These are phyloP conservation scores for rabbit (Oryctolagus cuniculus) DNA, from an alignment of 2,113 vertebrate species.

Conservation along the genomic window DNA sequence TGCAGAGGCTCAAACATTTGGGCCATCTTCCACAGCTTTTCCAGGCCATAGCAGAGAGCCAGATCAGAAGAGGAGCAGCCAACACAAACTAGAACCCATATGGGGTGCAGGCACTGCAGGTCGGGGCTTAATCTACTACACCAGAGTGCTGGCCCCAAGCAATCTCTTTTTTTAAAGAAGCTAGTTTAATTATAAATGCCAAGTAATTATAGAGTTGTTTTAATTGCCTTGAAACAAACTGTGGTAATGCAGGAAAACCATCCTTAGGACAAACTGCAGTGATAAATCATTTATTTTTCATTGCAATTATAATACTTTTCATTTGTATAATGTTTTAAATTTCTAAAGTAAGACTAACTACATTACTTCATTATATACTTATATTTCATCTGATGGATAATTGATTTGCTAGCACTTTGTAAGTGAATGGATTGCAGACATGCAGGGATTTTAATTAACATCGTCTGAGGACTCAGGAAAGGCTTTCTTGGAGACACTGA, in stretches of 20 bases:
- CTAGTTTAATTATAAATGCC: neutral
- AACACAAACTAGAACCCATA: no score
- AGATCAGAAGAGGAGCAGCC: no score
- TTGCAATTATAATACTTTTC: neutral
- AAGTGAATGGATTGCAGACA: neutral
- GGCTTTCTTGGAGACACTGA: neutral
- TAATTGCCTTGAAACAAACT: conserved; percentile 6
- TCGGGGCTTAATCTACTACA: no score
- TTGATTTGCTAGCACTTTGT: neutral
- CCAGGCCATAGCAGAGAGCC: no score
- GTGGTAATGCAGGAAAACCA: neutral
- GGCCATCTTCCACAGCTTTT: no score
- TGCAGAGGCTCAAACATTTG: no score
- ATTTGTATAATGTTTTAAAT: neutral
- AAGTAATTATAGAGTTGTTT: neutral
- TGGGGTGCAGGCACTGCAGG: no score
- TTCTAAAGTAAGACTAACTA: neutral
- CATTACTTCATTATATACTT: neutral
- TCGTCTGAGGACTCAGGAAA: neutral
- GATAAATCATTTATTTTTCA: neutral
- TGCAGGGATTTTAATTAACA: neutral
- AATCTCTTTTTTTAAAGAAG: neutral
- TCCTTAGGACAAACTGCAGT: neutral
- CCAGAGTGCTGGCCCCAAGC: no score
- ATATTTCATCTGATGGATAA: neutral